A percentile compares a stretch with the other conserved stretches of the same genome.
Evolutionary conservation across 2,113 vertebrate genomes (phyloP).

Genomic region (Pelodiscus sinensis): DNA sequence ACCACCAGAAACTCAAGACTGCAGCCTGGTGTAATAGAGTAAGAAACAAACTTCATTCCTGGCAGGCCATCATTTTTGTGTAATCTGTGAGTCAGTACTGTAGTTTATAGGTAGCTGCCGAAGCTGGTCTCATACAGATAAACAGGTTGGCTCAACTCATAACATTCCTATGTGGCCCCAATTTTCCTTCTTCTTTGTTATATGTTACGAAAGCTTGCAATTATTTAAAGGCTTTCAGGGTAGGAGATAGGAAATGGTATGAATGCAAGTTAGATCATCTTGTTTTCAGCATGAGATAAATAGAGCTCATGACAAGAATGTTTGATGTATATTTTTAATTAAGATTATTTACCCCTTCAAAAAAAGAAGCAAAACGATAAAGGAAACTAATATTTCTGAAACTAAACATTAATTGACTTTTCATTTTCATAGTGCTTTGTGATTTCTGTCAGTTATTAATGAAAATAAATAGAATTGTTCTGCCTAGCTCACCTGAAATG

Average conservation of each 20-base stretch:
- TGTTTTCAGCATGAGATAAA: not conserved
- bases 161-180: not conserved
- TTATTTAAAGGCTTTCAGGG: not conserved
- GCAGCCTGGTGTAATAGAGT: not conserved
- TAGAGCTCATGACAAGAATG: not conserved
- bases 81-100: not conserved
- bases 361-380: not conserved
- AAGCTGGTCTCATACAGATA: not conserved
- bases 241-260: not conserved
- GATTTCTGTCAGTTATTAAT: constrained; percentile 9
- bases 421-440: constrained; percentile 22
- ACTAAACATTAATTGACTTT: not conserved
- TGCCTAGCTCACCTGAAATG: not conserved
- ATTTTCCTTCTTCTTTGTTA: not conserved
- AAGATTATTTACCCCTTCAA: not conserved
- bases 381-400: constrained; percentile 12
- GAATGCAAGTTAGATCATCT: not conserved
- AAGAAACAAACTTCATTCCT: not conserved
- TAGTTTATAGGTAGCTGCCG: not conserved
- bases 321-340: not conserved
- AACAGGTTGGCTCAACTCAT: not conserved
- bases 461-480: constrained; percentile 26
- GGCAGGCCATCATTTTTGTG: accelerated
- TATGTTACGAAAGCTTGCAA: not conserved
- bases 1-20: not conserved